Percentiles rank a stretch among this genome's conserved stretches.
Conservation (phyloP, 53 echinoderm and acorn worm species). For the Actinopyga echinites region DNA sequence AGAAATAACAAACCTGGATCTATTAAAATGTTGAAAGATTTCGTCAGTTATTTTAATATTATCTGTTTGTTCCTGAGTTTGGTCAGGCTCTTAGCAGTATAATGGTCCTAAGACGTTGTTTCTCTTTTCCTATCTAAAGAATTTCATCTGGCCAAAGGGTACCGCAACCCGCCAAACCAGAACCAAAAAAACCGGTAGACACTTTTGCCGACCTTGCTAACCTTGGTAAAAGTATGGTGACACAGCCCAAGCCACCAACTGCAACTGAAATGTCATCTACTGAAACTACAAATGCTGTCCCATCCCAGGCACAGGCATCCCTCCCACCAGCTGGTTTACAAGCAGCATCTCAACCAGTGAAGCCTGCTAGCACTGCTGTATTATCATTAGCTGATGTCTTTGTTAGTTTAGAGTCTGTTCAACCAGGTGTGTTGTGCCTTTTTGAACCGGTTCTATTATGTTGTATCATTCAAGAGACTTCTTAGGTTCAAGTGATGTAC, state of each 20-base stretch:
- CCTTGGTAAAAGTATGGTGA: slow-evolving; percentile 72
- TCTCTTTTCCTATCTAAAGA: too few species aligned
- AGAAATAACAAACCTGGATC: too few species aligned
- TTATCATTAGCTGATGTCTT: slow-evolving; percentile 89
- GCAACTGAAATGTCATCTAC: neutral
- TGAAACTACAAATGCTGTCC: neutral
- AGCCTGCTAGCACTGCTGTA: slow-evolving; percentile 63
- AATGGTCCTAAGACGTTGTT: too few species aligned
- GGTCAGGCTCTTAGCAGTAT: too few species aligned
- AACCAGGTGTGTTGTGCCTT: slow-evolving; percentile 66
- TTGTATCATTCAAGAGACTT: too few species aligned
- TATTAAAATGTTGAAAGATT: too few species aligned
- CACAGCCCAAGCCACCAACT: slow-evolving; percentile 32
- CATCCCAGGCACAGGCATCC: neutral
- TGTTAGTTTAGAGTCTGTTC: slow-evolving; percentile 78
- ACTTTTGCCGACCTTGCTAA: slow-evolving; percentile 76
- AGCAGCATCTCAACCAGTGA: neutral
- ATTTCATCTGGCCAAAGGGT: too few species aligned
- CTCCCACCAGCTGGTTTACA: neutral
- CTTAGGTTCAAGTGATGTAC: too few species aligned
- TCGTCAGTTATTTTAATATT: too few species aligned
- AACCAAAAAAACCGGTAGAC: slow-evolving; percentile 29
- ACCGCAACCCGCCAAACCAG: neutral
- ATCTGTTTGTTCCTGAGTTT: too few species aligned
- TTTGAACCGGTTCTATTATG: too few species aligned